Conservation (phyloP, 2,113 vertebrate genomes). For the Macquaria australasica region DNA sequence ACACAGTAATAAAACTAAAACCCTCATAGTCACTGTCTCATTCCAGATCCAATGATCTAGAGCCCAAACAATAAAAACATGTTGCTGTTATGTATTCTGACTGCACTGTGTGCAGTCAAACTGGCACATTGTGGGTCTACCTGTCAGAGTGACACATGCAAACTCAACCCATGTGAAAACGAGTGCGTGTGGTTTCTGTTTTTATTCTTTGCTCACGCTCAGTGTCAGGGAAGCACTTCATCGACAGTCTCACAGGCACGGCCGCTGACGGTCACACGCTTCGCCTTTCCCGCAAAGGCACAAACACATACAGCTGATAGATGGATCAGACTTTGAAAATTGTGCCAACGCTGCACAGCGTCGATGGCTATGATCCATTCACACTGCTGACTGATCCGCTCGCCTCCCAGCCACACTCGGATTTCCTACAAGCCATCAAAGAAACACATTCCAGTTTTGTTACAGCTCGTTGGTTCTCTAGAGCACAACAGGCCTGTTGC, state of each 20-base stretch:
- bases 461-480: conserved; percentile 47
- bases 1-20: background rate
- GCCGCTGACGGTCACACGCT: background rate
- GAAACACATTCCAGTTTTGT: conserved; percentile 43
- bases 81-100: conserved; percentile 9
- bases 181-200: background rate
- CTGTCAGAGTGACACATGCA: conserved; percentile 32
- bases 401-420: conserved; percentile 16
- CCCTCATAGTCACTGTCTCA: background rate
- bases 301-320: conserved; percentile 21
- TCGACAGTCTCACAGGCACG: conserved; percentile 5
- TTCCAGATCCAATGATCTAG: background rate
- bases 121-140: background rate
- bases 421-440: conserved; percentile 52
- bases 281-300: conserved; percentile 19
- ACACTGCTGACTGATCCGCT: conserved; percentile 42
- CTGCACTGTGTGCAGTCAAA: background rate
- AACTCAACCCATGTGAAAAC: conserved; percentile 5
- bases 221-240: conserved; percentile 23
- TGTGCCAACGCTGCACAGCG: conserved; percentile 47
- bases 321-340: conserved; percentile 59
- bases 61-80: background rate
- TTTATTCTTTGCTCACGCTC: conserved; percentile 19
- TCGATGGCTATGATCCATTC: conserved; percentile 54
- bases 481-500: background rate